phyloP scores from a whole-genome alignment of 2,113 vertebrate genomes.

The Suncus etruscus region DNA sequence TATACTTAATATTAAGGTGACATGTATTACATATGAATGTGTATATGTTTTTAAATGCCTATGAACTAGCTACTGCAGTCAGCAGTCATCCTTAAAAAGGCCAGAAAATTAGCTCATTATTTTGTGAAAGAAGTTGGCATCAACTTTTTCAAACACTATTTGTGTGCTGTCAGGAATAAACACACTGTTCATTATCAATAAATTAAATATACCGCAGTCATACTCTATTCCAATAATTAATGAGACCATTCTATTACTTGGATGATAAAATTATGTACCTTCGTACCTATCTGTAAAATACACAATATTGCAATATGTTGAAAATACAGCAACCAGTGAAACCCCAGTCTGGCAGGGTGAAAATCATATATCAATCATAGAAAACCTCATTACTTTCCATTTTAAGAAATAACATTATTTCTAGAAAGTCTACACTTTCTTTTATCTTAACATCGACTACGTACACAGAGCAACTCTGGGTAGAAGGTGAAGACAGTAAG shows the following conservation, averaged over 20 bases:
- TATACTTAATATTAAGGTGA: constrained; percentile 8
- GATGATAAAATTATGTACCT: background rate
- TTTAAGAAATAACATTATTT: constrained; percentile 45
- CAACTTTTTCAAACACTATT: background rate
- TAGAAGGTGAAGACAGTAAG: background rate
- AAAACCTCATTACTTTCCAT: constrained; percentile 24
- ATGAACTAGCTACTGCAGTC: background rate
- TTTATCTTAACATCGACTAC: background rate
- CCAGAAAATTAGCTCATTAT: constrained; percentile 17
- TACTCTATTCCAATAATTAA: background rate
- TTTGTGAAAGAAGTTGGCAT: constrained; percentile 7
- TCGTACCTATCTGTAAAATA: background rate
- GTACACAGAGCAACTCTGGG: background rate
- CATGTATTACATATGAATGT: background rate
- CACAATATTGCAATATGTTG: background rate
- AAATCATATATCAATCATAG: constrained; percentile 43
- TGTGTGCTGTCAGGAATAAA: background rate
- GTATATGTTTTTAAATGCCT: background rate
- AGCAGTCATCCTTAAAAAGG: background rate
- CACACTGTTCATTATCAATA: background rate
- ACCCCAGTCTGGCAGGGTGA: constrained; percentile 33
- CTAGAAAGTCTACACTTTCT: background rate
- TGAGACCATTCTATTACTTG: constrained; percentile 8
- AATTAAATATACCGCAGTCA: background rate
- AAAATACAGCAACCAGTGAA: constrained; percentile 18